Evolutionary conservation across 2,888 invertebrate species (phyloP).

Genomic region (Heteromurus nitidus): DNA sequence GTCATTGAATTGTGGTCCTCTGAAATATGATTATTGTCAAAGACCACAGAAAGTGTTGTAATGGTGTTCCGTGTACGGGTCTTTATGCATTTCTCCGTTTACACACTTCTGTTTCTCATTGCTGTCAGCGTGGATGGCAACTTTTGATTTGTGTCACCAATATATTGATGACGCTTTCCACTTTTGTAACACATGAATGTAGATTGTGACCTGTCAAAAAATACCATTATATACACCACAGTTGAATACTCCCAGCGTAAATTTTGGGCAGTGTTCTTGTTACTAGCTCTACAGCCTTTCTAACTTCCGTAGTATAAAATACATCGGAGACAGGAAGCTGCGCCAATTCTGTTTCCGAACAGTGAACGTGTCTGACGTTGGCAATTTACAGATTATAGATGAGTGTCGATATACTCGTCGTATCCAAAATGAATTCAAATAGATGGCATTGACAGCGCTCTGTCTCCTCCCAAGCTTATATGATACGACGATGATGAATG

Average conservation of each 20-base stretch:
- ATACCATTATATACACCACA: neutral
- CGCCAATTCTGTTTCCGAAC: slow-evolving; percentile 15
- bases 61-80: neutral
- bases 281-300: too few relatives aligned
- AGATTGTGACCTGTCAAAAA: neutral
- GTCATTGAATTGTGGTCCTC: slow-evolving; percentile 50
- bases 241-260: too few relatives aligned
- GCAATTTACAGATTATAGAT: too few relatives aligned
- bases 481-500: slow-evolving; percentile 20
- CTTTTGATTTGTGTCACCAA: slow-evolving; percentile 14
- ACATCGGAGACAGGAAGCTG: too few relatives aligned
- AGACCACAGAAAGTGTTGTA: neutral
- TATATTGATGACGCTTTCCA: slow-evolving; percentile 46
- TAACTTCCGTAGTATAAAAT: too few relatives aligned
- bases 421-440: slow-evolving; percentile 7
- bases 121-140: neutral
- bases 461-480: slow-evolving; percentile 22
- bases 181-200: slow-evolving; percentile 10
- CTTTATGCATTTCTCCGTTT: neutral
- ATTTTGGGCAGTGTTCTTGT: too few relatives aligned
- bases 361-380: slow-evolving; percentile 16
- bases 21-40: slow-evolving; percentile 46
- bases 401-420: too few relatives aligned
- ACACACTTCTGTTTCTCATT: neutral
- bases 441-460: slow-evolving; percentile 34